Evolutionary conservation across 2,888 invertebrate genomes (phyloP).

Genomic region (Melinaea menophilus): DNA sequence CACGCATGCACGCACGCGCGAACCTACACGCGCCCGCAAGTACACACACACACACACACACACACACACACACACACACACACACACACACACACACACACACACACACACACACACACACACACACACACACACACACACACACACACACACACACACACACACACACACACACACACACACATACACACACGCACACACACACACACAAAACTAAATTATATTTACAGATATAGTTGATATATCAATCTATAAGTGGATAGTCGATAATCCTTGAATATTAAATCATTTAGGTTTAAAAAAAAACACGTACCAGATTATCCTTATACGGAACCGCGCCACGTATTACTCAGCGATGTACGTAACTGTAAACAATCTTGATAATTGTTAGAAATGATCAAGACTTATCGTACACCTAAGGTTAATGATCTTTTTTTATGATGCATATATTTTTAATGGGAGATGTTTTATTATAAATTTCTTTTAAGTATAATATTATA

Average conservation of each 20-base stretch:
- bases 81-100: background rate
- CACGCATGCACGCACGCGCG: background rate
- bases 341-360: no score
- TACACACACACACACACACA: background rate
- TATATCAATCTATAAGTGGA: background rate
- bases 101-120: background rate
- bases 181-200: background rate
- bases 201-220: background rate
- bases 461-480: no score
- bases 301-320: no score
- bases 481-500: no score
- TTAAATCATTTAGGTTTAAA: background rate
- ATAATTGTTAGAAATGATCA: no score
- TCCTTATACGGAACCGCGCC: no score
- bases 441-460: no score
- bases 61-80: background rate
- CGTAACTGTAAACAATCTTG: no score
- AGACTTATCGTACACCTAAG: no score
- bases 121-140: background rate
- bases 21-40: background rate
- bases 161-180: background rate
- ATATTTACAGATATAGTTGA: background rate
- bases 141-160: background rate
- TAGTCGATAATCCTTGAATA: background rate
- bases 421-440: no score